Base-by-base conservation (phyloP, 1,140 invertebrate species). In the Pinna nobilis region DNA sequence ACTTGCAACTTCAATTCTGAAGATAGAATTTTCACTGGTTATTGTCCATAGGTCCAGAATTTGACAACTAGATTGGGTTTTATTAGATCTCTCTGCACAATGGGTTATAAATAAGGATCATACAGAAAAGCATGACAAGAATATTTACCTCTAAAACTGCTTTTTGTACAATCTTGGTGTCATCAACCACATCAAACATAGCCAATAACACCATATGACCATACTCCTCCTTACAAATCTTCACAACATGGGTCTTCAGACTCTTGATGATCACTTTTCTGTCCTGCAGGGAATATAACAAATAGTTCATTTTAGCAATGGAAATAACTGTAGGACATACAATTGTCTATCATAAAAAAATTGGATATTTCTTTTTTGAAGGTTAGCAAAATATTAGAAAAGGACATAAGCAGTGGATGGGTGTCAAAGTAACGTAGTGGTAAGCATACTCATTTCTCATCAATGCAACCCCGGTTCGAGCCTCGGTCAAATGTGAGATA, bases 151-250 rank as follows among this genome's bases (percentile, higher is more conserved):
- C 85, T 11, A 90, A 73, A 51, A 91, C 92, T 15, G 93, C 92
- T 89, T 98, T 98, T 77, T 94, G 94, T 25, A 98, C 90, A 0
- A 98, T 89, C 55, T 96, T 93, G 2, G 97, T 98, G 82, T 99
- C 97, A 88, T 99, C 97, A 1, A 97, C 93, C n/a, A 92, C 91
- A 86, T 98, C 96, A 76, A 98, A 93, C 53, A 98, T 90, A 0
- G 95, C 92, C 65, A 98, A 89, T 35, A 98, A 86, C 9, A 96
- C 92, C 23, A 95, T 88, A 85, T 97, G 94, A 0, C 96, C 96
- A 82, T 96, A 93, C 87, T 98, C 95, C 76, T 97, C 96, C 39
- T 91, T 92, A 25, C 93, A 93, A 11, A 97, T 92, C 73, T 95
- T 93, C 13, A 93, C 89, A 3, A 96, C 91, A 88, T 97, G 93